phyloP scores from a whole-genome alignment of 2,797 vertebrate genomes.

The Calcarius lapponicus region DNA sequence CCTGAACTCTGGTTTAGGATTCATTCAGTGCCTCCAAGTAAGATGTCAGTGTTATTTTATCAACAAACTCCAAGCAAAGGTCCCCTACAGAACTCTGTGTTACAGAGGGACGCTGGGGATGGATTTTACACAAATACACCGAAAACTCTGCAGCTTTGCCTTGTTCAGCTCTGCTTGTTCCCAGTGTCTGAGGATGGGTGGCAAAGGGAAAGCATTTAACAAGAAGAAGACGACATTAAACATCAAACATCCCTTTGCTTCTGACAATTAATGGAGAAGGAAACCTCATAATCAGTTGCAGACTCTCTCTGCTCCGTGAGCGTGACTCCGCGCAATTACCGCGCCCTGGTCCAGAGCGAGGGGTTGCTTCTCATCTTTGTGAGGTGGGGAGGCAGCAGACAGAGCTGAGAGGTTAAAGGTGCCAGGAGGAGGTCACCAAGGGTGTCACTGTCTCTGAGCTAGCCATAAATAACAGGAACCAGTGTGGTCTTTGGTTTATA shows the following conservation, averaged over 20 bases:
- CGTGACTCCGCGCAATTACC: slow-evolving; percentile 3
- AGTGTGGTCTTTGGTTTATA: neutral
- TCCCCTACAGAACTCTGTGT: neutral
- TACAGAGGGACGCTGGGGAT: neutral
- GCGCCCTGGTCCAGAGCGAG: neutral
- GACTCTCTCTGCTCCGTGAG: slow-evolving; percentile 12
- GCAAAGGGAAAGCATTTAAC: slow-evolving; percentile 22
- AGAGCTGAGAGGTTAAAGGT: slow-evolving; percentile 42
- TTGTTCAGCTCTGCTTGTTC: neutral
- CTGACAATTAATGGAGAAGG: slow-evolving; percentile 68
- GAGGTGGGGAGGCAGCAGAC: neutral
- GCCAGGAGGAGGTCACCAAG: neutral
- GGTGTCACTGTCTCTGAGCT: neutral
- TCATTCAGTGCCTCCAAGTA: neutral
- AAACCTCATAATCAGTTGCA: slow-evolving; percentile 62
- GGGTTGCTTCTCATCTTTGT: slow-evolving; percentile 26
- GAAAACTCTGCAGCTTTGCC: neutral
- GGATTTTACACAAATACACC: neutral
- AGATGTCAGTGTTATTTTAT: neutral
- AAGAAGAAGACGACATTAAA: slow-evolving; percentile 46
- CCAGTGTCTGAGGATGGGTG: slow-evolving; percentile 16
- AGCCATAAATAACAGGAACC: neutral
- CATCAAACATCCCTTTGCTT: slow-evolving; percentile 63
- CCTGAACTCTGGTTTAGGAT: neutral
- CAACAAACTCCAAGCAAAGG: neutral